phyloP scores from a whole-genome alignment of 2,797 vertebrate genomes.

The Geotrypetes seraphini region DNA sequence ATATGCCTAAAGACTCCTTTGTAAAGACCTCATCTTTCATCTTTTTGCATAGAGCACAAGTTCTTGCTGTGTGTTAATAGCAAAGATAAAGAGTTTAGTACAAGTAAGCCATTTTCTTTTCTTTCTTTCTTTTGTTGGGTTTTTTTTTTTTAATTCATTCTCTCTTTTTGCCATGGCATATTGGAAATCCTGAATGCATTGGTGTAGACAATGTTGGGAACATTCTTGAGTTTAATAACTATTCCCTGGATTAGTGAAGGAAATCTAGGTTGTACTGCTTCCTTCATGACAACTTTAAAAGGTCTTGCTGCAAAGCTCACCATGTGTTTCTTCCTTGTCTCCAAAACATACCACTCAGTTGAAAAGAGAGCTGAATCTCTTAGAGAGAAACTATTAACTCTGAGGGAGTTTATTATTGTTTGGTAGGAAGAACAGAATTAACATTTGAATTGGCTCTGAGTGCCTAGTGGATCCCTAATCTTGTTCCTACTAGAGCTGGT shows the following conservation, averaged over 20 bases:
- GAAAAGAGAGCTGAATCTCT: constrained; percentile 83
- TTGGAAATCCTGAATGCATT: constrained; percentile 43
- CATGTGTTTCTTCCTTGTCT: constrained; percentile 62
- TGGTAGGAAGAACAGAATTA: constrained; percentile 78
- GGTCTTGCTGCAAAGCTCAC: constrained; percentile 75
- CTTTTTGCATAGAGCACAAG: constrained; percentile 53
- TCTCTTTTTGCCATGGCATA: constrained; percentile 9
- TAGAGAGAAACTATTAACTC: constrained; percentile 94
- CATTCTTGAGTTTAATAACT: constrained; percentile 47
- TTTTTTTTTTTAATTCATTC: background rate
- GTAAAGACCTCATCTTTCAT: constrained; percentile 49
- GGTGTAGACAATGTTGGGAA: constrained; percentile 35
- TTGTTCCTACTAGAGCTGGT: constrained; percentile 69
- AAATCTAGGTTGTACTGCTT: constrained; percentile 74
- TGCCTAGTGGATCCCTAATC: constrained; percentile 71
- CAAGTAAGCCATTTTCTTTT: constrained; percentile 28
- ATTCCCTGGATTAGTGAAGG: constrained; percentile 55
- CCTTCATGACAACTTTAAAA: constrained; percentile 69
- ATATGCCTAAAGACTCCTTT: too few species aligned
- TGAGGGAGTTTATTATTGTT: constrained; percentile 96
- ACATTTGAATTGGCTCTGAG: constrained; percentile 86
- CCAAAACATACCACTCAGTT: constrained; percentile 58
- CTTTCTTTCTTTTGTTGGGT: too few species aligned
- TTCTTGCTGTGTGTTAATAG: constrained; percentile 53
- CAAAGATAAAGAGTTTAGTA: constrained; percentile 47